Evolutionary conservation across 2,797 vertebrate species (phyloP).

Genomic region (Bovichtus variegatus): DNA sequence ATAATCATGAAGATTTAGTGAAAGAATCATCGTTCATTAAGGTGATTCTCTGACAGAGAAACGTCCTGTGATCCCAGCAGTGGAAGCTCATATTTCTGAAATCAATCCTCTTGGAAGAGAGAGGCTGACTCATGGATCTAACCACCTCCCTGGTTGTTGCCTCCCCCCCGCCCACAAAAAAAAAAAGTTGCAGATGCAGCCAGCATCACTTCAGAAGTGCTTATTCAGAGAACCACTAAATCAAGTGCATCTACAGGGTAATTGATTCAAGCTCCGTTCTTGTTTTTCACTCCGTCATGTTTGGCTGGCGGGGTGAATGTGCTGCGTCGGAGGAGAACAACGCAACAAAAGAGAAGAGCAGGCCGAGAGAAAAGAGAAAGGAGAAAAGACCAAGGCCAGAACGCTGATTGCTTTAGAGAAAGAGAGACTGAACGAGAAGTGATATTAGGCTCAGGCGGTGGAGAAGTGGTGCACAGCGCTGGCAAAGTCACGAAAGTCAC

Average conservation of each 20-base stretch:
- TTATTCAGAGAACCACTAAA: slow-evolving; percentile 44
- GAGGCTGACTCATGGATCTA: slow-evolving; percentile 56
- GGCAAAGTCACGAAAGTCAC: background rate
- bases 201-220: slow-evolving; percentile 56
- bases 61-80: background rate
- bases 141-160: slow-evolving; percentile 9
- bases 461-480: background rate
- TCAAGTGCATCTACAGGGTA: slow-evolving; percentile 50
- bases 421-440: slow-evolving; percentile 4
- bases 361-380: background rate
- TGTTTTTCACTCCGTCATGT: slow-evolving; percentile 49
- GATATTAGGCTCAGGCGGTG: background rate
- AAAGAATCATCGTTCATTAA: background rate
- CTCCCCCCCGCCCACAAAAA: slow-evolving; percentile 35
- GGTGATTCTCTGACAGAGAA: slow-evolving; percentile 12
- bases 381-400: background rate
- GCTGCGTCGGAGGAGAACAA: slow-evolving; percentile 27
- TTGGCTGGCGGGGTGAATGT: slow-evolving; percentile 29
- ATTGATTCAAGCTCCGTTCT: slow-evolving; percentile 62
- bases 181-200: slow-evolving; percentile 26
- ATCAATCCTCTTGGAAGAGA: slow-evolving; percentile 16
- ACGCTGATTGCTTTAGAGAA: slow-evolving; percentile 27
- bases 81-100: slow-evolving; percentile 30
- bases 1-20: background rate
- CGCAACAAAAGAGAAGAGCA: background rate